Evolutionary conservation across 2,113 vertebrate genomes (phyloP).

Genomic region (Anthoscopus minutus): DNA sequence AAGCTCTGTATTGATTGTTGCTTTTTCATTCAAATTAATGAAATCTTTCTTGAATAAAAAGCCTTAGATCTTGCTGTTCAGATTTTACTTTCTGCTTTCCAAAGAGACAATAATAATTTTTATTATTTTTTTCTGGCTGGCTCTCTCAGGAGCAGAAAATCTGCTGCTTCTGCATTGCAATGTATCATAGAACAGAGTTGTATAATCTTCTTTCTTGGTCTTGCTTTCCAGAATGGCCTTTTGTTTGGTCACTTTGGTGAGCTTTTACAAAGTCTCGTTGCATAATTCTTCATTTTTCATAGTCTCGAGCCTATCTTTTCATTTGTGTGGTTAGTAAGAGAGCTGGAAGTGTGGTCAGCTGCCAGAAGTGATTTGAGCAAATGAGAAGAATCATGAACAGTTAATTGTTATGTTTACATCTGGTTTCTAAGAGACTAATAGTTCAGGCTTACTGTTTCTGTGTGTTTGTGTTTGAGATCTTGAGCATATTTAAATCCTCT

Average conservation of each 20-base stretch:
- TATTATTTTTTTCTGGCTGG: not conserved
- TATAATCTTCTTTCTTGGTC: not conserved
- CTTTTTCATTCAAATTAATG: not conserved
- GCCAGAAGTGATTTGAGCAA: slow-evolving; percentile 21
- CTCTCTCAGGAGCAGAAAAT: not conserved
- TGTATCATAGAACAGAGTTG: not conserved
- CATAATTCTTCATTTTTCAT: slow-evolving; percentile 10
- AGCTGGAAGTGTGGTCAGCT: not conserved
- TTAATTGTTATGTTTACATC: slow-evolving; percentile 44
- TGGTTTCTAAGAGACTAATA: slow-evolving; percentile 48
- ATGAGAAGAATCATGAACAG: not conserved
- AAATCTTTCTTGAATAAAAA: not conserved
- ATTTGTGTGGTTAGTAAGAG: slow-evolving; percentile 28
- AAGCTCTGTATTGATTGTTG: not conserved
- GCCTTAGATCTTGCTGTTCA: not conserved
- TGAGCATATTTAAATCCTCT: not conserved
- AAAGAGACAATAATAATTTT: not conserved
- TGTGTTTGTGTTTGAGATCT: not conserved
- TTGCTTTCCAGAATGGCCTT: not conserved
- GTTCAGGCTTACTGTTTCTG: not conserved
- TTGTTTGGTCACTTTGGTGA: not conserved
- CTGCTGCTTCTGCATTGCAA: not conserved
- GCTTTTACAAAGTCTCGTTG: not conserved
- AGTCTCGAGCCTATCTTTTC: not conserved
- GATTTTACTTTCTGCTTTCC: not conserved